Evolutionary conservation across 2,113 vertebrate genomes (phyloP), one percentile per base, ranked within the genome.

Genomic region (Amblyopsis rosae): DNA sequence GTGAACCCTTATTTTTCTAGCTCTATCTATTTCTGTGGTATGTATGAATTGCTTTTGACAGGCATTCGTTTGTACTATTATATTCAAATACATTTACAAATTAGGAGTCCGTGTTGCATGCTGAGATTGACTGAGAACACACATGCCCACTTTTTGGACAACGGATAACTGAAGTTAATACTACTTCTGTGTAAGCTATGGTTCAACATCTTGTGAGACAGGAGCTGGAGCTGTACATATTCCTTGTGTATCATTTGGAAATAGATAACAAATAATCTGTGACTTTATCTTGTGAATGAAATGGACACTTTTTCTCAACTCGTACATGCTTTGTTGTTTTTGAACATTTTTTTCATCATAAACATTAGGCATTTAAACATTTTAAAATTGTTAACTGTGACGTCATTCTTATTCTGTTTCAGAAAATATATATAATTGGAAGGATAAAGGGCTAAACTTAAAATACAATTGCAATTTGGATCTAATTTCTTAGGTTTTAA

Each of bases 381-480:
- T 26, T 26, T 26, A 26, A 26, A 26, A 26, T 26, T 26, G 26
- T 26, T 26, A 26, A 26, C 26, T 26, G 26, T 26, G 26, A 26
- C 26, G 3, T 26, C 26, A 26, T 26, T 26, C 26, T 26, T 26
- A 26, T 26, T 26, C 26, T 26, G 26, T 26, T 26, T 2, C 26
- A 26, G 26, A 26, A 26, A 26, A 26, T 26, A 26, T 26, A 26
- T 26, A 26, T 26, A 26, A 26, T 26, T 26, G 26, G 26, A 26
- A 26, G 26, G 26, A 26, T 26, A 26, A 55, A 55, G 53, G 53
- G 15, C 12, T 55, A 6, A n/a, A 55, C 53, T n/a, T 5, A 12
- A 15, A 55, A 55, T 12, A 8, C 15, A 55, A 55, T 55, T 16
- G 15, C 49, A 49, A 33, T 57, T 67, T 59, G 77, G 68, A 77